Evolutionary conservation across 2,888 invertebrate species (phyloP), one percentile per base, ranked within the genome.

Genomic region (Punctoribates punctum): DNA sequence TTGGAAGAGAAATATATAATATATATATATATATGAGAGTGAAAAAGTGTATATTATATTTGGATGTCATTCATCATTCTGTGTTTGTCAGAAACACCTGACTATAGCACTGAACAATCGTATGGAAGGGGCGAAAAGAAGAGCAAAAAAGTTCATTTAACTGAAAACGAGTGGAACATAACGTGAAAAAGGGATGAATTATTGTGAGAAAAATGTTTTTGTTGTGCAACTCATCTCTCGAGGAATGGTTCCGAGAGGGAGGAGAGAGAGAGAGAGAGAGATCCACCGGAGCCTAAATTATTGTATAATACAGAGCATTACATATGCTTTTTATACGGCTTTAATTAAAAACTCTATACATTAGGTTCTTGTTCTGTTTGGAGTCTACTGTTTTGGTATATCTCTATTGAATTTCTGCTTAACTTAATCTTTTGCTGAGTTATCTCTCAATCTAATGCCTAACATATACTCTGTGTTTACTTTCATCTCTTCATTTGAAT

Each of bases 31-130:
- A 60, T 62, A 27, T 17, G 34, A 34, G 8, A 60, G 1, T 27
- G 29, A 60, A 27, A 27, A 27, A 60, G 23, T 27, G n/a, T 34
- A 27, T 62, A 62, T 62, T 62, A 42, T 42, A 27, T 70, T 70
- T 8, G n/a, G 70, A 46, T 70, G 34, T 70, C 42, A 70, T 70
- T 70, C 42, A 70, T 70, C 70, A 70, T 70, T 70, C 38, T 23
- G 38, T 70, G 38, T 70, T 70, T 70, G 70, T 70, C 70, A 70
- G 11, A 70, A 70, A 70, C 70, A 70, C 70, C 70, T 70, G 70
- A 70, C 70, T 70, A 70, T 70, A 3, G 42, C 42, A 1, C 1
- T 13, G 13, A 42, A 42, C 8, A 42, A 42, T 42, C 42, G 11
- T 13, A 42, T 42, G 8, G 42, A 42, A 42, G 42, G 13, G 11